These are phyloP conservation scores for Indri indri DNA, from an alignment of 2,113 vertebrate genomes.

Conservation along the genomic window DNA sequence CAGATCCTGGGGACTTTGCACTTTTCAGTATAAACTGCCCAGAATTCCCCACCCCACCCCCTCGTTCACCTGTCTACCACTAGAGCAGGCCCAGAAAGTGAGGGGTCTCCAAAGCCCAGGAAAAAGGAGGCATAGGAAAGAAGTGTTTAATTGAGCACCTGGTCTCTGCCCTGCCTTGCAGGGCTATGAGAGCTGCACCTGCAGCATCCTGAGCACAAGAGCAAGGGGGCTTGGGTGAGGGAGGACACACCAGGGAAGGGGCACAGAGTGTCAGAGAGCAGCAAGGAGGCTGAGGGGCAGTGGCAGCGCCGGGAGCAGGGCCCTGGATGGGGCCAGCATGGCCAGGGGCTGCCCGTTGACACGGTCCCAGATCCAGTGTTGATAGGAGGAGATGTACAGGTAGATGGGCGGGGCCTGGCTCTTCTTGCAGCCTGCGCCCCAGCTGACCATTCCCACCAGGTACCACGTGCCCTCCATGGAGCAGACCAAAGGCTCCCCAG, in stretches of 20 bases:
- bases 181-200: neutral
- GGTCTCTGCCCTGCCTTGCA: neutral
- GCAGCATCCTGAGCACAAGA: neutral
- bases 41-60: neutral
- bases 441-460: slow-evolving; percentile 63
- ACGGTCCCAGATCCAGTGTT: neutral
- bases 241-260: accelerated
- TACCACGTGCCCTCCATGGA: neutral
- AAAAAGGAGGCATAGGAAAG: neutral
- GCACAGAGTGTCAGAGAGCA: neutral
- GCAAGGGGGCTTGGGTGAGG: neutral
- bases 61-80: neutral
- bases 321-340: neutral
- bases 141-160: slow-evolving; percentile 45
- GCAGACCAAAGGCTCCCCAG: slow-evolving; percentile 61
- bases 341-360: neutral
- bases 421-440: slow-evolving; percentile 47
- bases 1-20: neutral
- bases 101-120: neutral
- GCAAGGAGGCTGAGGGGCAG: slow-evolving; percentile 40
- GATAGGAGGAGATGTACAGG: neutral
- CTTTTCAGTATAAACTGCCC: neutral
- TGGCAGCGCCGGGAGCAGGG: neutral
- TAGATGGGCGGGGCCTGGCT: slow-evolving; percentile 8
- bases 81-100: neutral